Conservation (phyloP, 1,140 invertebrate species). For the Nephotettix cincticeps region DNA sequence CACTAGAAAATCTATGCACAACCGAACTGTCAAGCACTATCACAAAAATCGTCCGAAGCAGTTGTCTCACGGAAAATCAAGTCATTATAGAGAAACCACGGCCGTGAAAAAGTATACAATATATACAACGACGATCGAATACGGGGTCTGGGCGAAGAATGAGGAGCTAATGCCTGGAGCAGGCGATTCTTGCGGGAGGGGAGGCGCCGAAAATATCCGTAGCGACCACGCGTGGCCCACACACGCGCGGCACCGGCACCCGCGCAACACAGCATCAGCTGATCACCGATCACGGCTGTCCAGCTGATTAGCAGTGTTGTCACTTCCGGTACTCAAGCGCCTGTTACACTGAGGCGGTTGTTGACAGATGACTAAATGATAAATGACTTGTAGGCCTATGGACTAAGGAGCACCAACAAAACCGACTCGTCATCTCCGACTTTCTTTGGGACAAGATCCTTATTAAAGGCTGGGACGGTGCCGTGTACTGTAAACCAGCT, state of each 20-base stretch:
- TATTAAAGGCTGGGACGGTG: too few species aligned
- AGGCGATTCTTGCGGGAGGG: background rate
- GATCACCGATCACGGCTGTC: too few species aligned
- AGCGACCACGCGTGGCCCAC: slow-evolving; percentile 10
- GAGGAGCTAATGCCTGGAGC: background rate
- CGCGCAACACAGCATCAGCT: too few species aligned
- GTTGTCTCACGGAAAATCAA: slow-evolving; percentile 32
- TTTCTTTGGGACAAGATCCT: too few species aligned
- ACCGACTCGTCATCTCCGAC: too few species aligned
- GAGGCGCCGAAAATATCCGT: slow-evolving; percentile 18
- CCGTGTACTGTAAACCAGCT: too few species aligned
- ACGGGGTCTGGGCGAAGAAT: slow-evolving; percentile 67
- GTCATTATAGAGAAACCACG: slow-evolving; percentile 31
- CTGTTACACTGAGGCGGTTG: too few species aligned
- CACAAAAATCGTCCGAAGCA: slow-evolving; percentile 11
- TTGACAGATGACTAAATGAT: too few species aligned
- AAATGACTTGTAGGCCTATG: too few species aligned
- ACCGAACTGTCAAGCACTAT: background rate
- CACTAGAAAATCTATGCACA: slow-evolving; percentile 37
- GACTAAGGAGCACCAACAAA: too few species aligned
- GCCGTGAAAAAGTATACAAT: slow-evolving; percentile 27
- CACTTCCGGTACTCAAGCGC: too few species aligned
- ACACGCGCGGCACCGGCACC: background rate
- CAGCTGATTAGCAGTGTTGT: too few species aligned
- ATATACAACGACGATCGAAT: slow-evolving; percentile 88